A percentile compares a stretch with the other conserved stretches of the same genome.
Conservation (phyloP, 2,888 invertebrate genomes). For the Drosophila siamana region DNA sequence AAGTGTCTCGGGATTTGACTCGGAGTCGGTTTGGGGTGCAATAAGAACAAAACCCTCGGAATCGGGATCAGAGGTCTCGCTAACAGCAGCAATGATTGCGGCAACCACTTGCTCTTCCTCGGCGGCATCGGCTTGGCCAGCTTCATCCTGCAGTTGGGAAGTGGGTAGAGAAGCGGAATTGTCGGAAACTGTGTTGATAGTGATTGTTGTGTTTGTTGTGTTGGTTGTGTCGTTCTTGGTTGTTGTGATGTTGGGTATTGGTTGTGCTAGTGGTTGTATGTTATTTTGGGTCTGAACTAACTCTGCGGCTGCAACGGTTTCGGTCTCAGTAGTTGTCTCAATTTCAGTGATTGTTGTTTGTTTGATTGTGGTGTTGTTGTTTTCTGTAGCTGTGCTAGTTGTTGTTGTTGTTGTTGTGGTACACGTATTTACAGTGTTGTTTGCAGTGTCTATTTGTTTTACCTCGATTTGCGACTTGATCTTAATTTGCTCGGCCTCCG, state of each 20-base stretch:
- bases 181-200: conserved; percentile 34
- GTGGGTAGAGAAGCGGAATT: conserved; percentile 39
- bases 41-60: conserved; percentile 61
- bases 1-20: background rate
- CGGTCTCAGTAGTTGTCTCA: conserved; percentile 44
- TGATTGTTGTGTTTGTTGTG: conserved; percentile 18
- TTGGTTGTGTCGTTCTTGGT: conserved; percentile 39
- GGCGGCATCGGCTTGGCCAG: conserved; percentile 28
- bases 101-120: conserved; percentile 69
- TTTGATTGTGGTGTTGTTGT: conserved; percentile 55
- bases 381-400: conserved; percentile 49
- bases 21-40: conserved; percentile 17
- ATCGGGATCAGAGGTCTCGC: conserved; percentile 59
- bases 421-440: conserved; percentile 75
- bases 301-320: conserved; percentile 75
- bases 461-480: conserved; percentile 83
- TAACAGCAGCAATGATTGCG: conserved; percentile 73
- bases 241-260: conserved; percentile 51
- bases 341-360: conserved; percentile 48
- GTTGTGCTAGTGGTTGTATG: conserved; percentile 56
- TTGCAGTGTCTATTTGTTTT: conserved; percentile 71
- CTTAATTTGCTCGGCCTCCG: conserved; percentile 72
- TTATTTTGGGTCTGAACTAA: conserved; percentile 77
- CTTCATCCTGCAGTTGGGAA: conserved; percentile 45
- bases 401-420: conserved; percentile 67